Base-by-base conservation (phyloP, 2,113 vertebrate species). In the Rhineura floridana region DNA sequence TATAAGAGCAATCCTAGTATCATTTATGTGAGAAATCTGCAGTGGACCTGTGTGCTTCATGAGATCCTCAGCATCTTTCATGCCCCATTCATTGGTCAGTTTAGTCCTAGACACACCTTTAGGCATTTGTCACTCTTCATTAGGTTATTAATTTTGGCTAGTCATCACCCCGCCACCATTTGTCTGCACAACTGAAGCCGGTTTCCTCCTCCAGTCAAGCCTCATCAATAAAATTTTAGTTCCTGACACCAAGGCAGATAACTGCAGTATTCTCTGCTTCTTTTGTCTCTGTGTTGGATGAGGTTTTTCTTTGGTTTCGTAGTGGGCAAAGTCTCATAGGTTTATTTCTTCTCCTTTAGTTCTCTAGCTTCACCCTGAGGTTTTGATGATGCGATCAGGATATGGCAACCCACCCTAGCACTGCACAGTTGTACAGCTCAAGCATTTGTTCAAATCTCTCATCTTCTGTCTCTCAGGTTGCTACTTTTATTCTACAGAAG, bases 401-500 rank as follows among this genome's bases (percentile, higher is more conserved):
- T 79, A 28, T 39, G 46, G 21, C 44, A 25, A 23, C 30, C 10
- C 67, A 78, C 59, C 42, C n/a, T 39, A 69, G n/a, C 85, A 81
- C 39, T 83, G 48, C 17, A 6, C 2, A 59, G 70, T 1, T 36
- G 39, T 69, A 63, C 77, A 89, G 63, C 75, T 92, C 23, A 85
- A 33, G 1, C 0, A 0, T 15, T 83, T 86, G 36, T 3, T 59
- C 82, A 79, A 84, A 44, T 82, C 79, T 55, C 59, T 86, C 9
- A 7, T 92, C 91, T 39, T 91, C n/a, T 78, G 46, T n/a, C 1
- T 90, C 96, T 75, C 85, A 99, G 99, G 99, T 99, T 96, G 99
- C 98, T 88, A 99, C 99, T 0, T 99, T 99, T 94, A 99, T 99
- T 94, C 96, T 99, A 72, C 99, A 99, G 96, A 99, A 99, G 96